These are phyloP conservation scores for Troides aeacus DNA, from an alignment of 2,888 invertebrate genomes.

Conservation along the genomic window DNA sequence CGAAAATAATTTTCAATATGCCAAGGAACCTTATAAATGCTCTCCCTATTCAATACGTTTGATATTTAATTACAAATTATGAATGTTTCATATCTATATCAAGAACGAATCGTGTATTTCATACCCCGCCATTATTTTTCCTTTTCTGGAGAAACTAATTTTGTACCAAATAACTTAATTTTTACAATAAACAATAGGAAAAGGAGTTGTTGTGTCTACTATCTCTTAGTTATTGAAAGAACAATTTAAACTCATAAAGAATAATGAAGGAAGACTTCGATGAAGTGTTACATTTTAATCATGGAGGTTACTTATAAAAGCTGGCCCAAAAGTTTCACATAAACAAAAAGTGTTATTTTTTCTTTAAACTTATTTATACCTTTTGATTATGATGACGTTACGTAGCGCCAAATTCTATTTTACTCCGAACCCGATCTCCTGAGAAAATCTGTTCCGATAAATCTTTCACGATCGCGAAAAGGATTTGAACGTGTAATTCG, in stretches of 20 bases:
- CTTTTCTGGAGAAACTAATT: no score
- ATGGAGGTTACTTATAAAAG: no score
- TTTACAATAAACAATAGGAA: no score
- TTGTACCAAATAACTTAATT: no score
- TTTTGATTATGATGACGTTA: background rate
- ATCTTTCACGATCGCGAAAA: conserved; percentile 21
- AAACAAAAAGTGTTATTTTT: background rate
- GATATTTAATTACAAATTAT: background rate
- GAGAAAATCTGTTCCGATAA: conserved; percentile 22
- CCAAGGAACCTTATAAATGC: background rate
- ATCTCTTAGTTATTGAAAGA: no score
- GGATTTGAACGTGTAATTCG: conserved; percentile 24
- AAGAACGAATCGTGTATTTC: no score
- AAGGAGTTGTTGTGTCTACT: no score
- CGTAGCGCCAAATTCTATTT: conserved; percentile 18
- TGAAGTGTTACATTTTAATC: no score
- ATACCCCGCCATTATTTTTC: no score
- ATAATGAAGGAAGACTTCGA: no score
- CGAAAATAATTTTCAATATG: background rate
- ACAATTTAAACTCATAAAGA: no score
- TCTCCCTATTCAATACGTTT: background rate
- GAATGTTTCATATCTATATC: no score
- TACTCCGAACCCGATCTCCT: conserved; percentile 7
- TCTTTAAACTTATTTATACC: background rate
- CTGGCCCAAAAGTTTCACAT: background rate